Evolutionary conservation across 2,888 invertebrate species (phyloP), one percentile per base, ranked within the genome.

Genomic region (Phlogophora meticulosa): DNA sequence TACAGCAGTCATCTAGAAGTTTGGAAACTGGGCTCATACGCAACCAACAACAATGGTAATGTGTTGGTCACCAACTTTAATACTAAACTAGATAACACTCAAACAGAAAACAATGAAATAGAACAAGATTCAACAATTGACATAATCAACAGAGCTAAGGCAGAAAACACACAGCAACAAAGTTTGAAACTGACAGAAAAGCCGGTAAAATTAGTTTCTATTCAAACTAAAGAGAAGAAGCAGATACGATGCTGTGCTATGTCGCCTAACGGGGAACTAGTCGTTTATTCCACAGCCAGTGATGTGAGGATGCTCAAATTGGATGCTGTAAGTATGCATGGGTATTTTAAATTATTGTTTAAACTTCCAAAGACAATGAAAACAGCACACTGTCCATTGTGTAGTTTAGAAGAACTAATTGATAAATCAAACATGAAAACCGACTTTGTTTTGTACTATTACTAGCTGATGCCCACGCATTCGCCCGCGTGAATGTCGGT

Each of bases 201-300:
- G 71, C 97, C 98, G 0, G 92, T 97, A 43, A 98, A 97, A 86
- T 88, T 98, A 40, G 89, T 98, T 2, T 96, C 97, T 66, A 88
- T 98, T 36, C 96, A 97, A 78, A 96, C 97, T 7, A 96, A 97
- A 82, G 92, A 95, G 13, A 96, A 96, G 3, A 97, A 97, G 80
- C 95, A 96, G n/a, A 97, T 98, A 34, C 92, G 96, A 7, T 97
- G 97, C 76, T 96, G 97, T 77, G 96, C 96, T 13, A 92, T 98
- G 7, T 98, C 98, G 5, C 96, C 96, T 2, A 96, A 97, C 87
- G 97, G 97, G 1, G 96, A 96, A 71, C 97, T 97, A 92, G 95
- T 99, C 22, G 96, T 97, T 7, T 98, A 98, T 88, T 97, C 98
- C 0, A 98, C 98, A 0, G 93, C 96, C 32, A 95, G 90, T 56